Percentiles rank a stretch among this genome's conserved stretches.
These are phyloP conservation scores for Pseudopodoces humilis DNA, from an alignment of 2,113 vertebrate species.

Conservation along the genomic window DNA sequence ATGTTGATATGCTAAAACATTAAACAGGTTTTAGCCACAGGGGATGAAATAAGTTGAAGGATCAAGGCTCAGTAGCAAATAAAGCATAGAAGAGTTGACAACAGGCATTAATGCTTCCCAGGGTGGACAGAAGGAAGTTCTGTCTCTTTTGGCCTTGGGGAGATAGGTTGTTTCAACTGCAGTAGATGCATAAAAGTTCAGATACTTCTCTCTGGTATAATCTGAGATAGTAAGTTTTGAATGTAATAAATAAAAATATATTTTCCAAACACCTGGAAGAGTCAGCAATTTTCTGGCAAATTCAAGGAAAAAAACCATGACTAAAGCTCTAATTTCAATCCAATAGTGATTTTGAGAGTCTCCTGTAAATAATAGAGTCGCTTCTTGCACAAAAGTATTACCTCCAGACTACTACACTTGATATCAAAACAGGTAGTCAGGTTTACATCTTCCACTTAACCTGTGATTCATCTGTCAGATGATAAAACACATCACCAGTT, in stretches of 20 bases:
- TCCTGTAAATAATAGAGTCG: background rate
- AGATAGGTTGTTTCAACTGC: background rate
- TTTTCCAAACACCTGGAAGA: background rate
- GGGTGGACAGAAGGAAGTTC: background rate
- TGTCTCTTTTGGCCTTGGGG: background rate
- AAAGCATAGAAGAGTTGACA: background rate
- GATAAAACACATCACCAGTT: background rate
- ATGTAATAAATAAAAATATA: background rate
- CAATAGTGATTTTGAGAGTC: background rate
- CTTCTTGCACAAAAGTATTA: background rate
- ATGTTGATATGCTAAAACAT: background rate
- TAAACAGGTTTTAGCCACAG: background rate
- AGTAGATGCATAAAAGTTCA: background rate
- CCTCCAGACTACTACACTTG: background rate
- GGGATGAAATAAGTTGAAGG: background rate
- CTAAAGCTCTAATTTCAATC: background rate
- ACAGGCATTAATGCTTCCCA: background rate
- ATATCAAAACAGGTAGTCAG: background rate
- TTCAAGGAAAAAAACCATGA: accelerated
- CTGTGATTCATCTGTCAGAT: background rate
- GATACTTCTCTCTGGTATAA: background rate
- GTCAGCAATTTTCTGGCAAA: background rate
- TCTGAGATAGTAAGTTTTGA: background rate
- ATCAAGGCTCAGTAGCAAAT: background rate
- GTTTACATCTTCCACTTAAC: background rate